phyloP scores from a whole-genome alignment of 2,113 vertebrate species.

The Sapayoa aenigma region DNA sequence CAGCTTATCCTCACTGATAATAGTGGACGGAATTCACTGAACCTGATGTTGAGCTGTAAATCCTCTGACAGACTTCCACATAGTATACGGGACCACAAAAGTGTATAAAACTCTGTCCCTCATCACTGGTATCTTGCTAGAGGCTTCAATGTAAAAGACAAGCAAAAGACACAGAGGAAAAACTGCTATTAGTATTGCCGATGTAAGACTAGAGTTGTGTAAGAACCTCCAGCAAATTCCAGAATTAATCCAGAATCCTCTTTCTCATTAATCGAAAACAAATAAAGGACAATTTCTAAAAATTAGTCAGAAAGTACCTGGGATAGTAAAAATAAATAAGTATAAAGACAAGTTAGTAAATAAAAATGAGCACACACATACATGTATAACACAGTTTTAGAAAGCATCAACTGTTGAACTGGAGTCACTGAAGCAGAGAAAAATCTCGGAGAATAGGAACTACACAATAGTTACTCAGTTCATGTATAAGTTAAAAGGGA shows the following conservation, averaged over 20 bases:
- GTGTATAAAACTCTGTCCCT: background rate
- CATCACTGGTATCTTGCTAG: background rate
- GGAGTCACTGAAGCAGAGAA: background rate
- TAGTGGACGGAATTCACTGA: background rate
- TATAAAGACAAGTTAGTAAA: background rate
- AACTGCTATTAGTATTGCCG: background rate
- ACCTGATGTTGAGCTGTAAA: background rate
- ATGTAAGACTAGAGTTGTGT: background rate
- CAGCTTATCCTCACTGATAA: background rate
- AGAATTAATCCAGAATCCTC: background rate
- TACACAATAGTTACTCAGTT: background rate
- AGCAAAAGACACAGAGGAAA: background rate
- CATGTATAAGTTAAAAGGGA: background rate
- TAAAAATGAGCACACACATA: background rate
- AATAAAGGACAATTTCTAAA: background rate
- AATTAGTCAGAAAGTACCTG: background rate
- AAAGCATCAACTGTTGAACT: background rate
- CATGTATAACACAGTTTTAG: background rate
- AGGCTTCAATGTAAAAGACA: conserved; percentile 12
- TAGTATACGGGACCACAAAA: background rate
- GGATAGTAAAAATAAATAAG: background rate
- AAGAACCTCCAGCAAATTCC: background rate
- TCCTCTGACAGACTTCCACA: background rate
- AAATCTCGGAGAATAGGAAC: background rate
- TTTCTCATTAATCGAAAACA: background rate